phyloP scores from a whole-genome alignment of 2,888 invertebrate genomes.

The Agrotis segetum region DNA sequence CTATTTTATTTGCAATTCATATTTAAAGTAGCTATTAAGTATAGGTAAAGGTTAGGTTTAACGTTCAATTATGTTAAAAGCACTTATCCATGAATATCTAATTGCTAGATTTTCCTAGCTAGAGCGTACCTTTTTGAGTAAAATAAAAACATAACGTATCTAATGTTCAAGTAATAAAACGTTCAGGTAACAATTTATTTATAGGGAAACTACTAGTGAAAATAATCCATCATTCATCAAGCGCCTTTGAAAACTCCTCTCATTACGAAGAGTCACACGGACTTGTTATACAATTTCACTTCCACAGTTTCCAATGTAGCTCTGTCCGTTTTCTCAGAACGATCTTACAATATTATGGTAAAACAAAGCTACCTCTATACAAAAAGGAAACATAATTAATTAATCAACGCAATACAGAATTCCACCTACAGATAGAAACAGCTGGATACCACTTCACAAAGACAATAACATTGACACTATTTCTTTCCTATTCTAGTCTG shows the following conservation, averaged over 20 bases:
- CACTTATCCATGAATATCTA: slow-evolving; percentile 9
- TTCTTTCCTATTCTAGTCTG: slow-evolving; percentile 32
- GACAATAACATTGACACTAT: slow-evolving; percentile 48
- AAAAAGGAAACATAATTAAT: not conserved
- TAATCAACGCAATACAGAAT: slow-evolving; percentile 10
- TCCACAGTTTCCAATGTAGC: no score
- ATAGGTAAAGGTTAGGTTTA: slow-evolving; percentile 1
- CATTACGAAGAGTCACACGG: not conserved
- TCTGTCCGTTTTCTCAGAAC: no score
- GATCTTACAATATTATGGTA: no score
- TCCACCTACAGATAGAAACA: not conserved
- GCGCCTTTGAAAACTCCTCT: not conserved
- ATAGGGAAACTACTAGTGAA: not conserved
- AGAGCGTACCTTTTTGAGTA: not conserved
- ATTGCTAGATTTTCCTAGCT: not conserved
- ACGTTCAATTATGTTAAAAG: not conserved
- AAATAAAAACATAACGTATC: not conserved
- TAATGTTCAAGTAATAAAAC: not conserved
- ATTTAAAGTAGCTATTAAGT: slow-evolving; percentile 1
- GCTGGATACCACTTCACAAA: not conserved
- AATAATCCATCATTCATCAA: not conserved
- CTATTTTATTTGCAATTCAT: slow-evolving; percentile 21
- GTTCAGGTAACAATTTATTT: not conserved
- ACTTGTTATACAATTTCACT: no score
- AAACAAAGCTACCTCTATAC: no score